phyloP scores from a whole-genome alignment of 1,140 invertebrate genomes.

The Eulimnadia texana region DNA sequence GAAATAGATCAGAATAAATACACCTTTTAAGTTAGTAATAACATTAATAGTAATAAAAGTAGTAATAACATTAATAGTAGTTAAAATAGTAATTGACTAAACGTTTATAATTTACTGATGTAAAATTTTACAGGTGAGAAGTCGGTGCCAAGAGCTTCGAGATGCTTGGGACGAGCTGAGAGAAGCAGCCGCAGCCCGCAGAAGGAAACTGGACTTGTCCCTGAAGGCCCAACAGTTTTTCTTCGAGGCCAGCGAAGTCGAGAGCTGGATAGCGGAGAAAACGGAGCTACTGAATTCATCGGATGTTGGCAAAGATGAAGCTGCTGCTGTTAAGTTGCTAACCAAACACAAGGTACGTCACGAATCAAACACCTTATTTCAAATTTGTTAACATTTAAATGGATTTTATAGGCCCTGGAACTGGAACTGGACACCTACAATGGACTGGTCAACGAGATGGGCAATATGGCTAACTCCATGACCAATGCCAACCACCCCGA shows the following conservation, averaged over 20 bases:
- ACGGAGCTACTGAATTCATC: slow-evolving; percentile 60
- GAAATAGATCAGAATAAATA: too few species aligned
- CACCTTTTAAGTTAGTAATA: too few species aligned
- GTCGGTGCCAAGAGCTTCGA: slow-evolving; percentile 44
- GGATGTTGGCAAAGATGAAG: slow-evolving; percentile 73
- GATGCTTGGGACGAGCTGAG: slow-evolving; percentile 55
- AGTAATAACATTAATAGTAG: too few species aligned
- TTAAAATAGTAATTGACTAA: too few species aligned
- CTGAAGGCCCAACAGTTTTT: slow-evolving; percentile 81
- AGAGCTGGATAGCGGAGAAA: slow-evolving; percentile 81
- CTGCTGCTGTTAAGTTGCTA: slow-evolving; percentile 74
- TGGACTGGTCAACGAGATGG: slow-evolving; percentile 83
- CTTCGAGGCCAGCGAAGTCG: slow-evolving; percentile 79
- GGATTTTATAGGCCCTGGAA: slow-evolving; percentile 74
- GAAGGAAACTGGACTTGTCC: slow-evolving; percentile 64
- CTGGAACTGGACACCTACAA: slow-evolving; percentile 85
- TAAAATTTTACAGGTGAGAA: too few species aligned
- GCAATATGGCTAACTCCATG: slow-evolving; percentile 63
- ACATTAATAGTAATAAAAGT: too few species aligned
- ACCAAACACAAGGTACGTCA: slow-evolving; percentile 70
- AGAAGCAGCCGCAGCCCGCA: slow-evolving; percentile 50
- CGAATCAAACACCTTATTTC: too few species aligned
- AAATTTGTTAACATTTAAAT: too few species aligned
- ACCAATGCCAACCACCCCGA: slow-evolving; percentile 55
- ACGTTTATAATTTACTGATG: too few species aligned